phyloP scores from a whole-genome alignment of 2,888 invertebrate genomes.

The Caradrina kadenii region DNA sequence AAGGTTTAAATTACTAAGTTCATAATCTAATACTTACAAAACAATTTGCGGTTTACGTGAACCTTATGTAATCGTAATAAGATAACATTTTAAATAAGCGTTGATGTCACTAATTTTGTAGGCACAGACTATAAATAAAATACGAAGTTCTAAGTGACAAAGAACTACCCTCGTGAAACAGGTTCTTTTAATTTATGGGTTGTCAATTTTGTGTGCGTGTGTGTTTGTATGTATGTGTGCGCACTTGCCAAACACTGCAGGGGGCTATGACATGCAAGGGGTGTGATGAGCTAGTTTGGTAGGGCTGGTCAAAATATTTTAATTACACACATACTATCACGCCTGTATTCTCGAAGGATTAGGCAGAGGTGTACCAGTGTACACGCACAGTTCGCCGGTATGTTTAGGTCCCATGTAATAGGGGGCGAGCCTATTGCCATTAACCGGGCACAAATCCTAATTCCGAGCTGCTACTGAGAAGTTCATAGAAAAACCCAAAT shows the following conservation, averaged over 20 bases:
- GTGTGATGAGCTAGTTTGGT: slow-evolving; percentile 77
- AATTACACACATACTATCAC: too few species aligned
- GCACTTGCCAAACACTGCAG: slow-evolving; percentile 82
- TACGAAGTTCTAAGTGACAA: slow-evolving; percentile 73
- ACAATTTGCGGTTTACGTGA: slow-evolving; percentile 11
- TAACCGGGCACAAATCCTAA: too few species aligned
- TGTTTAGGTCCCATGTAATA: too few species aligned
- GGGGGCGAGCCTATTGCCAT: too few species aligned
- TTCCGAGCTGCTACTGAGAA: too few species aligned
- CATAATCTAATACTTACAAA: slow-evolving; percentile 54
- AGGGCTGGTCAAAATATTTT: slow-evolving; percentile 72
- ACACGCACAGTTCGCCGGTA: too few species aligned
- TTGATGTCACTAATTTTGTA: slow-evolving; percentile 31
- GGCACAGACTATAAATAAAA: slow-evolving; percentile 64
- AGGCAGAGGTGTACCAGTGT: too few species aligned
- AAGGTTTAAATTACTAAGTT: slow-evolving; percentile 63
- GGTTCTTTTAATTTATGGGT: slow-evolving; percentile 88
- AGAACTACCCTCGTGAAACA: slow-evolving; percentile 82
- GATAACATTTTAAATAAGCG: slow-evolving; percentile 31
- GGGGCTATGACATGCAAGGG: slow-evolving; percentile 82
- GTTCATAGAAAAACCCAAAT: too few species aligned
- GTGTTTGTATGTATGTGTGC: slow-evolving; percentile 67
- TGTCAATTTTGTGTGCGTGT: slow-evolving; percentile 77
- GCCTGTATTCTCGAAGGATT: too few species aligned
- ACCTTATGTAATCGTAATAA: slow-evolving; percentile 6